phyloP scores from a whole-genome alignment of 2,113 vertebrate species.

The Meles meles region DNA sequence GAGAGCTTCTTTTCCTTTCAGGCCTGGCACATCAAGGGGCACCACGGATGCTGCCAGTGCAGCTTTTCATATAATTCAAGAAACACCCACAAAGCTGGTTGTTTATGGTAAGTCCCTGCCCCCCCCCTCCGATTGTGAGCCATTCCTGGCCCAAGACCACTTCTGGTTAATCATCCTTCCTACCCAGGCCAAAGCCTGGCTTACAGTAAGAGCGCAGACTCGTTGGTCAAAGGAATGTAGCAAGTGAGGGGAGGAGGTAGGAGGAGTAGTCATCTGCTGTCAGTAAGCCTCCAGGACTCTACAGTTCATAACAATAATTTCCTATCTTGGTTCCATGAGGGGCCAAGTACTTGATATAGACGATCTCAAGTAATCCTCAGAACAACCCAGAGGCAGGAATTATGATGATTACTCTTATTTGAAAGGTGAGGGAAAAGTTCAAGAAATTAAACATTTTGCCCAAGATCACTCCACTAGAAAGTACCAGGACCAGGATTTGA shows the following conservation, averaged over 20 bases:
- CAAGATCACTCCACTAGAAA: neutral
- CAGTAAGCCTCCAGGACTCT: neutral
- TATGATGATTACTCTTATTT: neutral
- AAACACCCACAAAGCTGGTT: neutral
- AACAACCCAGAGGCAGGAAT: neutral
- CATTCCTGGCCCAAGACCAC: neutral
- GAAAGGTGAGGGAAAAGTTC: neutral
- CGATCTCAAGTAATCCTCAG: neutral
- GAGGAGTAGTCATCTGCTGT: neutral
- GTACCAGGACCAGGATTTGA: neutral
- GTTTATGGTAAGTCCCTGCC: neutral
- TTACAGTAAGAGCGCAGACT: neutral
- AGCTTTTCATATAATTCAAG: neutral
- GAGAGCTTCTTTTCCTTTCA: neutral
- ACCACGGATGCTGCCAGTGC: neutral
- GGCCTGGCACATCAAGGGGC: neutral
- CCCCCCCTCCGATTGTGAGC: neutral
- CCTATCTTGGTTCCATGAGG: neutral
- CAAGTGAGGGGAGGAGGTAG: neutral
- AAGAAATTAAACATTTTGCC: neutral
- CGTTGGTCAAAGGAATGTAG: neutral
- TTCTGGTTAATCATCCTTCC: neutral
- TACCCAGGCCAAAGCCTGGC: neutral
- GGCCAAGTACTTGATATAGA: neutral
- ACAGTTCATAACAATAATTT: neutral